Evolutionary conservation across 1,140 invertebrate genomes (phyloP).

Genomic region (Hyphantria cunea): DNA sequence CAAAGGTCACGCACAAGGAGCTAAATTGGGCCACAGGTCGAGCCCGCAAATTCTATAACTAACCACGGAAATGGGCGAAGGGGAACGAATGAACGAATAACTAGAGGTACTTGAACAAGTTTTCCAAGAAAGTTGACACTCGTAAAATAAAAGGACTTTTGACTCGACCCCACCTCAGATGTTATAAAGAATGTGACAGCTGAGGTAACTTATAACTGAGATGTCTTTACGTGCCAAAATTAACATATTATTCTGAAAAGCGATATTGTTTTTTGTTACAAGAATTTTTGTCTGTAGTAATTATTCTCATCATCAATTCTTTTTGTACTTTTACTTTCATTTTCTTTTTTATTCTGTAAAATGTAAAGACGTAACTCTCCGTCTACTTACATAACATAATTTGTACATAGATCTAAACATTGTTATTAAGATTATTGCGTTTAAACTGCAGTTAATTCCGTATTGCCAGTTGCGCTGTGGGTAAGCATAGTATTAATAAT

Average conservation of each 20-base stretch:
- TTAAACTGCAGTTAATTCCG: too few species aligned
- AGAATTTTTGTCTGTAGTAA: neutral
- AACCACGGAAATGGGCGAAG: constrained; percentile 38
- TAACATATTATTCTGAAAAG: neutral
- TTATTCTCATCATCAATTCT: too few species aligned
- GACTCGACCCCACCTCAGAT: neutral
- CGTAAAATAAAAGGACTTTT: constrained; percentile 27
- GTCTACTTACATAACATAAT: too few species aligned
- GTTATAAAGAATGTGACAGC: constrained; percentile 16
- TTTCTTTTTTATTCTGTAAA: too few species aligned
- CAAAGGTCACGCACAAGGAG: constrained; percentile 32
- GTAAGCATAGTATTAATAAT: too few species aligned
- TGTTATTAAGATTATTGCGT: too few species aligned
- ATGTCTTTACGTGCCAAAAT: neutral
- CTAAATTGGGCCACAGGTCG: constrained; percentile 35
- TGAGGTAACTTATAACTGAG: constrained; percentile 6
- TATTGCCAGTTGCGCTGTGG: too few species aligned
- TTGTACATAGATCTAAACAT: too few species aligned
- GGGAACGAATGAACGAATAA: constrained; percentile 26
- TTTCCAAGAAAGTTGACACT: constrained; percentile 26
- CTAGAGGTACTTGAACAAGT: constrained; percentile 21
- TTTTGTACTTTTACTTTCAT: too few species aligned
- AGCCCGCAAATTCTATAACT: constrained; percentile 41
- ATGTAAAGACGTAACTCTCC: too few species aligned
- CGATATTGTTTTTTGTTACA: neutral